phyloP scores from a whole-genome alignment of 2,888 invertebrate genomes.

The Tortrix viridana region DNA sequence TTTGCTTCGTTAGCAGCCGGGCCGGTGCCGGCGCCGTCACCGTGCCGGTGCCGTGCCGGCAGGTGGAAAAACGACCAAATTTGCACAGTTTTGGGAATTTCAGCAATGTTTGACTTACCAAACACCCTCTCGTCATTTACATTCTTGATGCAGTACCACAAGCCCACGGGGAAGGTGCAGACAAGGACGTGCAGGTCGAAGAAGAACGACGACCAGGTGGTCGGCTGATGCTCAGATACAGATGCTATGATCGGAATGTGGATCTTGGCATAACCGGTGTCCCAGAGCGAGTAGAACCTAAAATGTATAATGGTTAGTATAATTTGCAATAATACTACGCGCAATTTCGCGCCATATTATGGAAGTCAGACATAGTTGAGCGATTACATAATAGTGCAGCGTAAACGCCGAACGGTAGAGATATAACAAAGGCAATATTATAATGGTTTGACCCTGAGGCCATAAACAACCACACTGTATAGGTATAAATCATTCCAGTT shows the following conservation, averaged over 20 bases:
- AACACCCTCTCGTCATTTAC: constrained; percentile 99
- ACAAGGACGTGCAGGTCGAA: constrained; percentile 99
- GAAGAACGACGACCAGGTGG: constrained; percentile 99
- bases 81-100: not conserved
- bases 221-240: constrained; percentile 99
- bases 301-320: not conserved
- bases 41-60: no score
- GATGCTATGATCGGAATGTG: constrained; percentile 99
- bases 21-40: no score
- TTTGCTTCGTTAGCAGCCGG: no score
- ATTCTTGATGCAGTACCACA: constrained; percentile 99
- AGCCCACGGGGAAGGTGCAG: constrained; percentile 98
- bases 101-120: constrained; percentile 85
- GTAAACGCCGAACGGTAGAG: no score
- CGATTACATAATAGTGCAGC: no score
- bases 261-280: constrained; percentile 99
- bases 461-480: no score
- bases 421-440: no score
- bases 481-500: no score
- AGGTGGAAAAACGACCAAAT: no score
- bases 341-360: not conserved
- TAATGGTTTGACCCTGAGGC: no score
- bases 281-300: constrained; percentile 99
- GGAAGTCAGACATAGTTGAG: no score
- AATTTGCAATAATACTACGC: not conserved